Conservation (phyloP, 1,140 invertebrate genomes). For the Myzus persicae region DNA sequence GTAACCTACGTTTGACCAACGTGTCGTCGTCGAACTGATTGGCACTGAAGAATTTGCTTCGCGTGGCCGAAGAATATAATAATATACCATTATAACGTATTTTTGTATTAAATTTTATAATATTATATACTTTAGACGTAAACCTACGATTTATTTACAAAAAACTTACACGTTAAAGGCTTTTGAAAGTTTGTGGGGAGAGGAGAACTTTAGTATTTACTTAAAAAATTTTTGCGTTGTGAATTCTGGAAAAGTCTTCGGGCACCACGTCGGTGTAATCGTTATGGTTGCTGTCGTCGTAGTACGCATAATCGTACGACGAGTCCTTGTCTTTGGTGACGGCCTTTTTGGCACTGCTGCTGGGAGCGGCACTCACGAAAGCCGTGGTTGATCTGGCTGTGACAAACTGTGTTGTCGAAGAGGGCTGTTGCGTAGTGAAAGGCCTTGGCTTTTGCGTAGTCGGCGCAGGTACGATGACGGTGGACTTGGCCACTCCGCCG, state of each 20-base stretch:
- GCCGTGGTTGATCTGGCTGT: constrained; percentile 26
- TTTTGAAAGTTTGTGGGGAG: neutral
- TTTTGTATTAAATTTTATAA: neutral
- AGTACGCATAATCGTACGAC: constrained; percentile 63
- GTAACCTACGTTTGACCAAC: neutral
- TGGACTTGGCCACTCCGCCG: constrained; percentile 35
- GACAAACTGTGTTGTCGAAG: neutral
- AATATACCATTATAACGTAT: neutral
- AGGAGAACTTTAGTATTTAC: neutral
- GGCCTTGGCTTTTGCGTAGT: constrained; percentile 56
- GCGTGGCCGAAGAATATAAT: neutral
- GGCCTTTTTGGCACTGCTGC: constrained; percentile 34
- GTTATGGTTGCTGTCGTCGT: constrained; percentile 62
- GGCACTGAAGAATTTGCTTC: neutral
- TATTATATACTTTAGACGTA: neutral
- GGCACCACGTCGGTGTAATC: constrained; percentile 61
- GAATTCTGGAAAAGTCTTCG: constrained; percentile 62
- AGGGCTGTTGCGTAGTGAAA: neutral
- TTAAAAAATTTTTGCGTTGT: constrained; percentile 59
- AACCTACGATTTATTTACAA: constrained; percentile 55
- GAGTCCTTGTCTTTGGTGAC: constrained; percentile 59
- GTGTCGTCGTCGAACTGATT: neutral
- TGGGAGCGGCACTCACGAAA: neutral
- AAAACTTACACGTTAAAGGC: constrained; percentile 30
- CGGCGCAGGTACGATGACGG: constrained; percentile 54